These are phyloP conservation scores for Cynodonichthys magdalenae DNA, from an alignment of 2,797 vertebrate genomes.

Conservation along the genomic window DNA sequence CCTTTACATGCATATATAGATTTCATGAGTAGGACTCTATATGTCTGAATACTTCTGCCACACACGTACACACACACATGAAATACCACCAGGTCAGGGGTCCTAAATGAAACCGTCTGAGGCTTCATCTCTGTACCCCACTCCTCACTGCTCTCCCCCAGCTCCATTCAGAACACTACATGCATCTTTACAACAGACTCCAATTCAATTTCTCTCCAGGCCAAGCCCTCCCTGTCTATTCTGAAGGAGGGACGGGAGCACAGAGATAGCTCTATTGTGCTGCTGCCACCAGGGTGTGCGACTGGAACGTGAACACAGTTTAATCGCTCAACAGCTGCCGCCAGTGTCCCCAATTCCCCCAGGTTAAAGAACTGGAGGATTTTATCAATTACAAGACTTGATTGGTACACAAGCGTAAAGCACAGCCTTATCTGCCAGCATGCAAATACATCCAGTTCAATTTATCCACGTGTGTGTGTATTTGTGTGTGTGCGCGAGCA, in stretches of 20 bases:
- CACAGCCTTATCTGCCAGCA: conserved; percentile 39
- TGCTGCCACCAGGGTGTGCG: conserved; percentile 66
- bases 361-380: conserved; percentile 68
- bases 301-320: conserved; percentile 70
- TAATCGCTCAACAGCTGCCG: conserved; percentile 80
- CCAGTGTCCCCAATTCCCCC: conserved; percentile 65
- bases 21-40: neutral
- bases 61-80: conserved; percentile 15
- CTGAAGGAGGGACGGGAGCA: conserved; percentile 41
- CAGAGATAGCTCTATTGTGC: conserved; percentile 79
- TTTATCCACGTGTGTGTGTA: conserved; percentile 13
- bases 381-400: conserved; percentile 74
- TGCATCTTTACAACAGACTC: conserved; percentile 59
- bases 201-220: conserved; percentile 77
- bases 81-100: conserved; percentile 69
- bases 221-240: conserved; percentile 60
- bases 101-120: conserved; percentile 77
- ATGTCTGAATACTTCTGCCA: neutral
- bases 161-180: conserved; percentile 53
- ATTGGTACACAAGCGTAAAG: conserved; percentile 70
- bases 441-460: conserved; percentile 52
- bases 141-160: conserved; percentile 42
- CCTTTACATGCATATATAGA: too few relatives aligned
- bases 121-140: conserved; percentile 54
- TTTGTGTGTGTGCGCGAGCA: conserved; percentile 6